A percentile compares a stretch with the other conserved stretches of the same genome.
phyloP scores from a whole-genome alignment of 2,113 vertebrate genomes.

The Seriola dumerili region DNA sequence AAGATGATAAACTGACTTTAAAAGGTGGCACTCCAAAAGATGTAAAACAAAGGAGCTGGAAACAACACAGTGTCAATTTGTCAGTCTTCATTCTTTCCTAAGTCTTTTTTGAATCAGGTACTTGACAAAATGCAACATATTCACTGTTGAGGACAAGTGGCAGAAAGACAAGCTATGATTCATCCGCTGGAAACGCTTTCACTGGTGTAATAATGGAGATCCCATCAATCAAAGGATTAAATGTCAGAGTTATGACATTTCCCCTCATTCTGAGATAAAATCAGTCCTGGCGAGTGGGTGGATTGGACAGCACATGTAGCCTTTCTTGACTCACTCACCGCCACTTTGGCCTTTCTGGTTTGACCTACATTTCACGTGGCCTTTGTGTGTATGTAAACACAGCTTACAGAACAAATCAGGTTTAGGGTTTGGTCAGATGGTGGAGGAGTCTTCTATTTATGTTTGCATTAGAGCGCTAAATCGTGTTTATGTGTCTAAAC shows the following conservation, averaged over 20 bases:
- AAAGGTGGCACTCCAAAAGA: not conserved
- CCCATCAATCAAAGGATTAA: slow-evolving; percentile 30
- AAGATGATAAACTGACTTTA: not conserved
- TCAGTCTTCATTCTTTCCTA: not conserved
- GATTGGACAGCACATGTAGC: slow-evolving; percentile 1
- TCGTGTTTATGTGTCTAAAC: slow-evolving; percentile 22
- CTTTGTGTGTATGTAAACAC: slow-evolving; percentile 51
- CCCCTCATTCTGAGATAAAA: slow-evolving; percentile 34
- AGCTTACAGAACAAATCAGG: slow-evolving; percentile 25
- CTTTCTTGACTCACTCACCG: slow-evolving; percentile 24
- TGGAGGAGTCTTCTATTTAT: slow-evolving; percentile 38
- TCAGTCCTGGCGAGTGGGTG: slow-evolving; percentile 14
- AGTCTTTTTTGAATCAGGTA: not conserved
- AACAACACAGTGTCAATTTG: slow-evolving; percentile 13
- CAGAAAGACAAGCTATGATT: slow-evolving; percentile 15
- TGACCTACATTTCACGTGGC: slow-evolving; percentile 65
- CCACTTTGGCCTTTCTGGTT: slow-evolving; percentile 32
- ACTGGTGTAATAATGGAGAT: not conserved
- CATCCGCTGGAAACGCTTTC: slow-evolving; percentile 4
- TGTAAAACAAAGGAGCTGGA: slow-evolving; percentile 13
- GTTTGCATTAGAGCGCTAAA: slow-evolving; percentile 38
- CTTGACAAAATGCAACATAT: slow-evolving; percentile 1
- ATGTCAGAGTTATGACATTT: slow-evolving; percentile 20
- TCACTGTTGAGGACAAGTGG: slow-evolving; percentile 1
- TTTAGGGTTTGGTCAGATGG: slow-evolving; percentile 26